Evolutionary conservation across 2,113 vertebrate species (phyloP), one percentile per base, ranked within the genome.

Genomic region (Illadopsis cleaveri): DNA sequence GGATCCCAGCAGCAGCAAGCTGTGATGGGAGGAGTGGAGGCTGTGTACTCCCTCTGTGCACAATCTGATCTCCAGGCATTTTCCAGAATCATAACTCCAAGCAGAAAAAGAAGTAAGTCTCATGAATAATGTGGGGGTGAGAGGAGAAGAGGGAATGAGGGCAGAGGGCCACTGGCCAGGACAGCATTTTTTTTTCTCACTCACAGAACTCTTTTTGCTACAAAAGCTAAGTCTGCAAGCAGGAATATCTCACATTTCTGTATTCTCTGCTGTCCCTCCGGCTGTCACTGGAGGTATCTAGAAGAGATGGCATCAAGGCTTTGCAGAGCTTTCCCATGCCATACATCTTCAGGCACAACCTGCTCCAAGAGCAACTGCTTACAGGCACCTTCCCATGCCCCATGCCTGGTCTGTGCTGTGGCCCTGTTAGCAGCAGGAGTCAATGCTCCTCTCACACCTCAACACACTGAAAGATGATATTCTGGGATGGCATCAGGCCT

Each of bases 391-490:
- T 86, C 60, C 64, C 68, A 7, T 81, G 82, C 75, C 75, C 61
- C 51, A 33, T 21, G 20, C 44, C 38, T 0, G 0, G 12, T 17
- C 75, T 28, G 18, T 65, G 50, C 50, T 1, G 0, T 10, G 27
- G 71, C 37, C 38, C 72, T 5, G 1, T 4, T 10, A 82, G 54
- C 60, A 89, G 81, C 56, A 89, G 77, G 48, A 62, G 56, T 35
- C 37, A n/a, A 3, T 35, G 65, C 7, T 71, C 56, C 48, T 53
- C 85, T 83, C 50, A 17, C 82, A 92, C 68, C 75, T 82, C 92
- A 37, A 24, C 61, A 81, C 64, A 31, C 68, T n/a, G 13, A 47
- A 86, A 90, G 51, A 40, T 1, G 2, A 79, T 90, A 79, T 81
- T 81, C 80, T 93, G 77, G 69, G 64, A 64, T 78, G 61, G 81